A percentile compares a stretch with the other conserved stretches of the same genome.
phyloP scores from a whole-genome alignment of 1,140 invertebrate genomes.

The Globodera ellingtonae region DNA sequence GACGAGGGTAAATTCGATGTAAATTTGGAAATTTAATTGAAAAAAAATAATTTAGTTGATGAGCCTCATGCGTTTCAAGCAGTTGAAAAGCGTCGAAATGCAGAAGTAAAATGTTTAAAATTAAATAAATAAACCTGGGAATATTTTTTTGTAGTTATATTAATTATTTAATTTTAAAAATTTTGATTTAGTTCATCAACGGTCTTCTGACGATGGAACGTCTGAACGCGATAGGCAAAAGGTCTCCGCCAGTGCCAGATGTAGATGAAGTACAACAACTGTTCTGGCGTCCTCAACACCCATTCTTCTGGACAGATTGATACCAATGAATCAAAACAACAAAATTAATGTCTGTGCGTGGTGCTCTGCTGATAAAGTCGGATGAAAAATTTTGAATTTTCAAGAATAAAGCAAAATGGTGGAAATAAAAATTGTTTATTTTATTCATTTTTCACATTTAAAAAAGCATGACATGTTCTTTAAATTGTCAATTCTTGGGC shows the following conservation, averaged over 20 bases:
- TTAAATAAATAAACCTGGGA: neutral
- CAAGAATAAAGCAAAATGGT: too few species aligned
- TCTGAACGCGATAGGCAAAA: slow-evolving; percentile 14
- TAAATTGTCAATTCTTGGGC: neutral
- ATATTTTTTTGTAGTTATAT: too few species aligned
- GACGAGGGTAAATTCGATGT: neutral
- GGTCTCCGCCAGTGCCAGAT: neutral
- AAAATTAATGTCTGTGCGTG: too few species aligned
- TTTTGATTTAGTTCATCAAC: slow-evolving; percentile 5
- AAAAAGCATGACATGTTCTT: too few species aligned
- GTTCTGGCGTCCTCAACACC: neutral
- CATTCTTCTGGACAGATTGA: neutral
- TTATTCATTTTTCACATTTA: too few species aligned
- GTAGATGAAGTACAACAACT: neutral
- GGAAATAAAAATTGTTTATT: too few species aligned
- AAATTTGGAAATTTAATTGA: neutral
- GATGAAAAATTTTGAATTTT: too few species aligned
- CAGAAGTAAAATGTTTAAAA: slow-evolving; percentile 1
- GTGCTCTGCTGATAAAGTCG: too few species aligned
- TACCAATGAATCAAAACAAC: too few species aligned
- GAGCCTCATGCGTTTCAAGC: neutral
- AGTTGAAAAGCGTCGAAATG: slow-evolving; percentile 9
- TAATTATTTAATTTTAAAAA: too few species aligned
- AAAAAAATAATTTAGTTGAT: neutral
- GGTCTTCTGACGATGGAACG: slow-evolving; percentile 6